A percentile compares a stretch with the other conserved stretches of the same genome.
Conservation (phyloP, 2,797 vertebrate species). For the Tamandua tetradactyla region DNA sequence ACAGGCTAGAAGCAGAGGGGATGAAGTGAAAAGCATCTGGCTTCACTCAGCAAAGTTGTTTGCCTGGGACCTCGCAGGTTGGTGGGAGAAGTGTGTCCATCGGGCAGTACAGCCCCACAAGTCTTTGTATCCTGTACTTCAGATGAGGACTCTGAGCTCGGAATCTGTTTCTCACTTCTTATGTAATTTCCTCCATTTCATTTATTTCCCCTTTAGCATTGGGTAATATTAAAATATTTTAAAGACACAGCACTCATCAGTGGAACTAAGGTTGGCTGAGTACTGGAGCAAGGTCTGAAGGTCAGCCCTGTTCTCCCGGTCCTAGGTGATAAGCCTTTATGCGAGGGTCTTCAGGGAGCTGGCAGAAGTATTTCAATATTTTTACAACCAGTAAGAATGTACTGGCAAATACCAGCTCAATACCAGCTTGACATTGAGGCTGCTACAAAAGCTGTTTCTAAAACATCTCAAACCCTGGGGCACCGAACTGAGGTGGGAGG, state of each 20-base stretch:
- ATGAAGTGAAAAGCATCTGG: background rate
- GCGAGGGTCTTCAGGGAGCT: too few relatives aligned
- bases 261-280: background rate
- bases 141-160: background rate
- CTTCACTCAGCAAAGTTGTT: background rate
- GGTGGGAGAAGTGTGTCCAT: background rate
- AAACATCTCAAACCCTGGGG: background rate
- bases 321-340: too few relatives aligned
- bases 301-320: background rate
- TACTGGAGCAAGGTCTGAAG: background rate
- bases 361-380: background rate
- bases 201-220: background rate
- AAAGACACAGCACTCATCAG: background rate
- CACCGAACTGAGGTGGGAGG: background rate
- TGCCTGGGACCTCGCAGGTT: background rate
- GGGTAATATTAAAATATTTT: background rate
- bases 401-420: background rate
- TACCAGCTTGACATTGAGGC: background rate
- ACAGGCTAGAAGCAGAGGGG: background rate
- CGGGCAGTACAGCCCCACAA: accelerated
- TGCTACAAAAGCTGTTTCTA: background rate
- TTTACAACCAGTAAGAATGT: background rate
- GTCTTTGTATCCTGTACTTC: background rate
- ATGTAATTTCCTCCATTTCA: background rate
- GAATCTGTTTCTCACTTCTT: background rate